Percentiles rank a stretch among this genome's conserved stretches.
phyloP scores from a whole-genome alignment of 2,797 vertebrate genomes.

The Danio jaintianensis region DNA sequence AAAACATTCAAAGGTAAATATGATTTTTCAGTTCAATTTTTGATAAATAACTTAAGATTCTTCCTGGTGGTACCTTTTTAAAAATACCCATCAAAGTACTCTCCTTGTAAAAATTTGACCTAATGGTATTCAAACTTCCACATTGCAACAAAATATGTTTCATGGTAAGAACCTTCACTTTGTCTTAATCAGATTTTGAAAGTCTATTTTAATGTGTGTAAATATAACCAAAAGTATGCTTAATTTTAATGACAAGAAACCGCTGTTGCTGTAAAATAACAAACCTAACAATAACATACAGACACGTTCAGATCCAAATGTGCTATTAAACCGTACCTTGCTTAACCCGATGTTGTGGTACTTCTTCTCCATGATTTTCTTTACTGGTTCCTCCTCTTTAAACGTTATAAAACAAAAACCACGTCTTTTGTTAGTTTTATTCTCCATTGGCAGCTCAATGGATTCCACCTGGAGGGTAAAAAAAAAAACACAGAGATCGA shows the following conservation, averaged over 20 bases:
- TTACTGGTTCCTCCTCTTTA: slow-evolving; percentile 96
- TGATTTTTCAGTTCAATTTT: too few relatives aligned
- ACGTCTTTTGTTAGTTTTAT: slow-evolving; percentile 97
- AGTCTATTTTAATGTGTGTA: neutral
- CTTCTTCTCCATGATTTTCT: slow-evolving; percentile 98
- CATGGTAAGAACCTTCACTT: too few relatives aligned
- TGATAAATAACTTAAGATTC: too few relatives aligned
- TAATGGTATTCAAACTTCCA: too few relatives aligned
- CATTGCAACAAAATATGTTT: too few relatives aligned
- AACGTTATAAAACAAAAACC: slow-evolving; percentile 99
- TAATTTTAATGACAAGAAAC: neutral
- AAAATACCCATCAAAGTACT: too few relatives aligned
- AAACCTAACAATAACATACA: neutral
- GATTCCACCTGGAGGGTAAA: slow-evolving; percentile 87
- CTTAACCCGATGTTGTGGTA: slow-evolving; percentile 98
- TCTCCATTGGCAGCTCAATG: slow-evolving; percentile 98
- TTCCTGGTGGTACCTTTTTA: too few relatives aligned
- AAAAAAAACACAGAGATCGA: neutral
- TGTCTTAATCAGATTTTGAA: neutral
- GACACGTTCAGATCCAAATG: neutral
- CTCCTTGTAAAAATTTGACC: too few relatives aligned
- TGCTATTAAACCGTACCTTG: slow-evolving; percentile 82
- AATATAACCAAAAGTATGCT: too few relatives aligned
- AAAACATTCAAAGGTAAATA: too few relatives aligned
- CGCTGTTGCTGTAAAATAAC: neutral